Conservation (phyloP, 2,113 vertebrate genomes). For the Python bivittatus region DNA sequence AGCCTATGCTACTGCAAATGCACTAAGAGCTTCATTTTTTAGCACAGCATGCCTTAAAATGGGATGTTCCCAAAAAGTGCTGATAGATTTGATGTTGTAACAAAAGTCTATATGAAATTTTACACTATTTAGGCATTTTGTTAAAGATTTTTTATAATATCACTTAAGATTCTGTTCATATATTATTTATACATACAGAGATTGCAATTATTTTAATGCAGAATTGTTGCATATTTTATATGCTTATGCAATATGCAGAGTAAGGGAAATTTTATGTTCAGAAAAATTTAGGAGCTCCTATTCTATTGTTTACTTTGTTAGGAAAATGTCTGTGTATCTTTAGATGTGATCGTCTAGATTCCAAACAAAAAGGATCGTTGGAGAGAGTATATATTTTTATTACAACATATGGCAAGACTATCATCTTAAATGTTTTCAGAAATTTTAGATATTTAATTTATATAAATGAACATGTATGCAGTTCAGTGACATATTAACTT, state of each 20-base stretch:
- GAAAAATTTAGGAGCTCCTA: background rate
- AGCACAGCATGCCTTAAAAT: constrained; percentile 18
- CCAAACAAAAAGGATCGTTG: background rate
- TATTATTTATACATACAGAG: background rate
- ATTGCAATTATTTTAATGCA: background rate
- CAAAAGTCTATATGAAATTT: background rate
- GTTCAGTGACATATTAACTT: background rate
- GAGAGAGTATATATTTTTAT: constrained; percentile 18
- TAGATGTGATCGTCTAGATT: background rate
- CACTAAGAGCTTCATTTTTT: background rate
- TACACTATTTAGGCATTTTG: background rate
- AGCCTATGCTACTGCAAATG: background rate
- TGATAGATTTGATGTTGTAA: background rate
- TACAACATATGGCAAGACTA: background rate
- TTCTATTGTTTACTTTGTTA: background rate
- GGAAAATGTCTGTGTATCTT: background rate
- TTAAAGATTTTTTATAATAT: background rate
- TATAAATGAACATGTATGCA: background rate
- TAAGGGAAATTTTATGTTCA: background rate
- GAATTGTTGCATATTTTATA: background rate
- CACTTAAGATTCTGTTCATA: background rate
- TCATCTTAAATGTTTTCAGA: background rate
- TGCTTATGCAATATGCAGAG: background rate
- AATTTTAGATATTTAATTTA: constrained; percentile 24
- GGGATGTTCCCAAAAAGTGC: background rate